Evolutionary conservation across 1,140 invertebrate genomes (phyloP).

Genomic region (Cecropterus lyciades): DNA sequence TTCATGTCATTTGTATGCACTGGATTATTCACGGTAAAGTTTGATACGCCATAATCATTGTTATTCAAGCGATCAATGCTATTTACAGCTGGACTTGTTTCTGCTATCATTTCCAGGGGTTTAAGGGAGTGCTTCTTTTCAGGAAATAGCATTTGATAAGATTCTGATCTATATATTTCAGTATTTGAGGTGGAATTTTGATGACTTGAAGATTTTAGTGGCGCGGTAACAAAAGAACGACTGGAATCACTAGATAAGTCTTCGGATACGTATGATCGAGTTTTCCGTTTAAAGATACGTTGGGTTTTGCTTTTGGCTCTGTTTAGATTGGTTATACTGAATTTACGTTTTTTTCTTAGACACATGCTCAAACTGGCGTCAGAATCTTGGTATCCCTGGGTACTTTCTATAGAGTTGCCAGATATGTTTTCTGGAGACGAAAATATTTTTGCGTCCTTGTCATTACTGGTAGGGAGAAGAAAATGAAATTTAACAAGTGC

Average conservation of each 20-base stretch:
- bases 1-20: conserved; percentile 9
- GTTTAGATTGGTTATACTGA: conserved; percentile 33
- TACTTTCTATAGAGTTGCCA: conserved; percentile 55
- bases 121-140: conserved; percentile 30
- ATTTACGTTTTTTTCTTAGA: conserved; percentile 50
- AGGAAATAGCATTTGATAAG: conserved; percentile 62
- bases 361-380: conserved; percentile 49
- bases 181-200: conserved; percentile 57
- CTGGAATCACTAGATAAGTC: conserved; percentile 55
- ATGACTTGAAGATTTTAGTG: conserved; percentile 40
- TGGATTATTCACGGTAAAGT: conserved; percentile 16
- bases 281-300: conserved; percentile 39
- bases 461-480: conserved; percentile 47
- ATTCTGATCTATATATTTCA: conserved; percentile 66
- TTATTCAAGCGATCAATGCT: conserved; percentile 20
- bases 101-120: conserved; percentile 55
- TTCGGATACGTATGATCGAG: conserved; percentile 38
- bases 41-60: conserved; percentile 11
- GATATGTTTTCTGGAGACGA: conserved; percentile 43
- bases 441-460: conserved; percentile 35
- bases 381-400: conserved; percentile 65
- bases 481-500: conserved; percentile 6
- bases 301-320: conserved; percentile 34
- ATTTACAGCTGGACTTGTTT: conserved; percentile 37
- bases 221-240: conserved; percentile 43